phyloP scores from a whole-genome alignment of 2,797 vertebrate species.

The Australoheros facetus region DNA sequence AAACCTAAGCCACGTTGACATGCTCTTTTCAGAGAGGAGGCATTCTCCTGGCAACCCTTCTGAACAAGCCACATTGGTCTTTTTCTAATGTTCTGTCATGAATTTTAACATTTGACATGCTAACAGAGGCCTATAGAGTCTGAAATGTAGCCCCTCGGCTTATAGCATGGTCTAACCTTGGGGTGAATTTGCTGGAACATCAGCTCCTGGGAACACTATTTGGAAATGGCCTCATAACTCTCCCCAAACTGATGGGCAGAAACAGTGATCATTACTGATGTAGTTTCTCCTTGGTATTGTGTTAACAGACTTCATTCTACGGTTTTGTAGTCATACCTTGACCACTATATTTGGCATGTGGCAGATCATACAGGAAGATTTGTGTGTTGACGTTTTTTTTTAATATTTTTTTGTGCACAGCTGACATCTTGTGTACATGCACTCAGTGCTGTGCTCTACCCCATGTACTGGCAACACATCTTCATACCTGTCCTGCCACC shows the following conservation, averaged over 20 bases:
- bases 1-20: background rate
- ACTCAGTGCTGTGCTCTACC: slow-evolving; percentile 84
- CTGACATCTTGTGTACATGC: slow-evolving; percentile 87
- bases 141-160: background rate
- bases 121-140: background rate
- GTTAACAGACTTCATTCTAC: background rate
- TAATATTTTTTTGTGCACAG: slow-evolving; percentile 54
- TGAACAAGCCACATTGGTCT: background rate
- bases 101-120: background rate
- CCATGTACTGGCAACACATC: slow-evolving; percentile 95
- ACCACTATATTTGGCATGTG: background rate
- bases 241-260: background rate
- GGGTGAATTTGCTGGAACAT: background rate
- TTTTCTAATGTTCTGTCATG: background rate
- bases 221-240: background rate
- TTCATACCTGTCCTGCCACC: slow-evolving; percentile 91
- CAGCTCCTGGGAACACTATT: background rate
- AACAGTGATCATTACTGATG: background rate
- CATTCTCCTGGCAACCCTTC: background rate
- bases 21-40: background rate
- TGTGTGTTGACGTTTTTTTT: background rate
- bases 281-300: background rate
- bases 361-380: background rate
- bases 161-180: background rate
- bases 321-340: background rate